phyloP scores from a whole-genome alignment of 2,113 vertebrate species.

The Charadrius vociferus region DNA sequence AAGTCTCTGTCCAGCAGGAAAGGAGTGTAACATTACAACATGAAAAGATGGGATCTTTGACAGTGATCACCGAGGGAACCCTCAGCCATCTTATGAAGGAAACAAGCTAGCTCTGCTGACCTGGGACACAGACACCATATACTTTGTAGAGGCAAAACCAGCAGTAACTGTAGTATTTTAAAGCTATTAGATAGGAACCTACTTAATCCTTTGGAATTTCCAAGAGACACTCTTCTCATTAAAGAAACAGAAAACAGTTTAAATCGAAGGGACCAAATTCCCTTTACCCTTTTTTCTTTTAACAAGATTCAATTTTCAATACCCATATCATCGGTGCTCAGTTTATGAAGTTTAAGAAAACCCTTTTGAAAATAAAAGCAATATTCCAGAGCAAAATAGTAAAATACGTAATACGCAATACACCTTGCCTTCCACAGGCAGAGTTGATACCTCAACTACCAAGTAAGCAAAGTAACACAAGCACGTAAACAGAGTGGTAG shows the following conservation, averaged over 20 bases:
- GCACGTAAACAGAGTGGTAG: not conserved
- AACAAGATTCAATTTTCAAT: not conserved
- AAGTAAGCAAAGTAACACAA: not conserved
- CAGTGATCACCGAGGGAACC: not conserved
- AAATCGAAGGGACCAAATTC: not conserved
- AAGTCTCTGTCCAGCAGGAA: not conserved
- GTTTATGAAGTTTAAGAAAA: not conserved
- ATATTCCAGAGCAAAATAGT: not conserved
- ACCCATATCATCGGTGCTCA: not conserved
- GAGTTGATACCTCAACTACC: not conserved
- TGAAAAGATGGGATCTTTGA: not conserved
- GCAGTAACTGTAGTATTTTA: not conserved
- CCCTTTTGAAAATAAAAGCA: not conserved
- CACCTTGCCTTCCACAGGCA: not conserved
- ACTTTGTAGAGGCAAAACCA: not conserved
- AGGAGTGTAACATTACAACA: not conserved
- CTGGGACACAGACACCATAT: accelerated
- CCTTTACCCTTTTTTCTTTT: not conserved
- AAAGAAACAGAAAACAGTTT: not conserved
- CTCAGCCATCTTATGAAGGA: not conserved
- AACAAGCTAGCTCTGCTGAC: not conserved
- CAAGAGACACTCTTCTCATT: not conserved
- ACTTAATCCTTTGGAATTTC: not conserved
- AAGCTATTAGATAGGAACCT: not conserved
- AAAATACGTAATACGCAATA: no score